These are phyloP conservation scores for Oryzias melastigma DNA, from an alignment of 2,113 vertebrate genomes.

Conservation along the genomic window DNA sequence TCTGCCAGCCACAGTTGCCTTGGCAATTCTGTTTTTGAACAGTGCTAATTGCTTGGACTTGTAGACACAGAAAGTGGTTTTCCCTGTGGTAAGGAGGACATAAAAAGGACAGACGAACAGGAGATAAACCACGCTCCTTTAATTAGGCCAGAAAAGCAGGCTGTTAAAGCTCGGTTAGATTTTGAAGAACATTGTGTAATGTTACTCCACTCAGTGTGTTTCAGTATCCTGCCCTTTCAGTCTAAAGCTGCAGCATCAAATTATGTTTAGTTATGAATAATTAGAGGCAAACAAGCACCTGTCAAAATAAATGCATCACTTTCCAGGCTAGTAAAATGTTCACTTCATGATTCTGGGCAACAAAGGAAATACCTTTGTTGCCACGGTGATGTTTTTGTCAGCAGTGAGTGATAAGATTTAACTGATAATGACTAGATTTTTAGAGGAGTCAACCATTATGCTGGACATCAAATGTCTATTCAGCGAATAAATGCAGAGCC, in stretches of 20 bases:
- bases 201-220: conserved; percentile 13
- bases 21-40: conserved; percentile 29
- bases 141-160: conserved; percentile 56
- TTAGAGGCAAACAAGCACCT: conserved; percentile 8
- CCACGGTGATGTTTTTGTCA: conserved; percentile 44
- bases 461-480: conserved; percentile 31
- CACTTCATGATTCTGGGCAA: conserved; percentile 50
- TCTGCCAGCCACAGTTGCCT: conserved; percentile 12
- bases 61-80: conserved; percentile 20
- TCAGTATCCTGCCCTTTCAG: conserved; percentile 15
- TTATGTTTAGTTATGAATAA: conserved; percentile 28
- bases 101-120: conserved; percentile 35
- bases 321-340: no score
- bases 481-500: conserved; percentile 39
- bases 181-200: conserved; percentile 25
- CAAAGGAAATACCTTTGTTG: conserved; percentile 59
- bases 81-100: conserved; percentile 35
- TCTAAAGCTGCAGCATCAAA: no score
- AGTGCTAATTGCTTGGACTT: conserved; percentile 34
- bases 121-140: conserved; percentile 48
- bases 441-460: conserved; percentile 41
- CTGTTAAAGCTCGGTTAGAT: conserved; percentile 26
- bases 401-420: conserved; percentile 61
- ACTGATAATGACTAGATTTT: conserved; percentile 43
- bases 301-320: no score